phyloP scores from a whole-genome alignment of 2,113 vertebrate species.

The Fukomys damarensis region DNA sequence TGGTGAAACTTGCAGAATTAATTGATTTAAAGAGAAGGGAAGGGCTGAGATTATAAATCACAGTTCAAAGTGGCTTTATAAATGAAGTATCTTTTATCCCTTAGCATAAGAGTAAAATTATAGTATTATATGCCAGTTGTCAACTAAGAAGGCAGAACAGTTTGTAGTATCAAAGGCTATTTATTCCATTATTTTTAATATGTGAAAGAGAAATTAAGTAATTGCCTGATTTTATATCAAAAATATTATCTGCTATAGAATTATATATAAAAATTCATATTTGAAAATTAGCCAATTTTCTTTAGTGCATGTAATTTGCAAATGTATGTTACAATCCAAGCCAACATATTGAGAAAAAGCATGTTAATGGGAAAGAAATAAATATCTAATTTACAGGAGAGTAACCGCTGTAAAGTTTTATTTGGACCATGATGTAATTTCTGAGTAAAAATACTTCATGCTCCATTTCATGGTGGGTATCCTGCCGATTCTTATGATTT shows the following conservation, averaged over 20 bases:
- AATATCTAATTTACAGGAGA: conserved; percentile 61
- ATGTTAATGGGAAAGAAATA: conserved; percentile 64
- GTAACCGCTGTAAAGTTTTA: conserved; percentile 53
- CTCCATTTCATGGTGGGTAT: conserved; percentile 59
- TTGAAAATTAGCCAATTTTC: conserved; percentile 71
- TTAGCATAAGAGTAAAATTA: conserved; percentile 41
- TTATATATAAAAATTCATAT: conserved; percentile 65
- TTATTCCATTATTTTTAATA: conserved; percentile 58
- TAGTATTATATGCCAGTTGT: conserved; percentile 39
- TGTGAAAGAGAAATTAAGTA: conserved; percentile 63
- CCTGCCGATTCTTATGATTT: conserved; percentile 60
- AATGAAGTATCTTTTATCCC: conserved; percentile 25
- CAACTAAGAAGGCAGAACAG: conserved; percentile 30
- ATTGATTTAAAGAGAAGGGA: conserved; percentile 34
- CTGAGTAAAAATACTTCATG: conserved; percentile 53
- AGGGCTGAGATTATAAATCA: background rate
- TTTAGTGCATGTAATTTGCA: conserved; percentile 71
- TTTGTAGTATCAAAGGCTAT: conserved; percentile 48
- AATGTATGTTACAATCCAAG: conserved; percentile 66
- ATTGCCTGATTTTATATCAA: conserved; percentile 56
- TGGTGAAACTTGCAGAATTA: background rate
- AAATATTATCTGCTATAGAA: conserved; percentile 60
- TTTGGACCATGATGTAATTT: conserved; percentile 56
- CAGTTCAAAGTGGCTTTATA: conserved; percentile 52
- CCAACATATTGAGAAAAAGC: conserved; percentile 64